These are phyloP conservation scores for Motacilla alba DNA, from an alignment of 2,113 vertebrate species.

Conservation along the genomic window DNA sequence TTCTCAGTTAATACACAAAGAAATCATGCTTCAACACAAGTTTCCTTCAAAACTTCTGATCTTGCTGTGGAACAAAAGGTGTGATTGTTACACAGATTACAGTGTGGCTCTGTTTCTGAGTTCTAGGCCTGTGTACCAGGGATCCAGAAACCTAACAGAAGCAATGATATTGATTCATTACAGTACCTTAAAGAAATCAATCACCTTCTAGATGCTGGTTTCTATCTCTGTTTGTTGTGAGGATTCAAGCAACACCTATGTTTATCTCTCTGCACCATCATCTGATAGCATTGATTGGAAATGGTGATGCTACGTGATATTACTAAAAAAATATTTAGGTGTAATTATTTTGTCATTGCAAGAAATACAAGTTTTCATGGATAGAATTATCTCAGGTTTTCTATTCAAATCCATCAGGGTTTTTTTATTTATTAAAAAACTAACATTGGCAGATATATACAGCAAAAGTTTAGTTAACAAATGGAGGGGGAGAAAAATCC, in stretches of 20 bases:
- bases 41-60: not conserved
- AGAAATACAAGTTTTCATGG: not conserved
- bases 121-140: not conserved
- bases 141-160: not conserved
- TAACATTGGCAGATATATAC: not conserved
- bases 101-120: not conserved
- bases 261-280: not conserved
- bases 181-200: not conserved
- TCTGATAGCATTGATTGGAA: not conserved
- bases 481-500: accelerated
- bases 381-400: not conserved
- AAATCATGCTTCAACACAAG: not conserved
- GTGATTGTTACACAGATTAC: not conserved
- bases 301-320: not conserved
- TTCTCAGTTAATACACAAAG: not conserved
- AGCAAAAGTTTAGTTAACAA: not conserved
- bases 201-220: not conserved
- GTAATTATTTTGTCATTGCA: not conserved
- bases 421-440: not conserved
- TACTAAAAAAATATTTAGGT: not conserved
- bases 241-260: not conserved
- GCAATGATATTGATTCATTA: not conserved
- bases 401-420: not conserved
- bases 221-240: not conserved
- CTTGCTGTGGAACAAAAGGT: not conserved